phyloP scores from a whole-genome alignment of 2,113 vertebrate genomes.

The Bettongia penicillata region DNA sequence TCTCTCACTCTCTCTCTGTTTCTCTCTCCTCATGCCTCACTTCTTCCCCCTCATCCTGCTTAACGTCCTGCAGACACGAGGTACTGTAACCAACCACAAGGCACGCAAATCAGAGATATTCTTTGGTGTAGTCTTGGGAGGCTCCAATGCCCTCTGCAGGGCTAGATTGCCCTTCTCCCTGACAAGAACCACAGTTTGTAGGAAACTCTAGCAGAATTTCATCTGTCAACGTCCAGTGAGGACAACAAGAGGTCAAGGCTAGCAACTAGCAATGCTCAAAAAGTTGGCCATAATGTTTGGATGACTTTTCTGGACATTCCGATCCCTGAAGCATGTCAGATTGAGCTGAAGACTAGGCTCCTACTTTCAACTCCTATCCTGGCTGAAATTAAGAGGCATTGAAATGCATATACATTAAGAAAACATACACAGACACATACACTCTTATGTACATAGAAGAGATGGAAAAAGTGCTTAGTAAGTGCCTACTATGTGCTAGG shows the following conservation, averaged over 20 bases:
- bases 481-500: neutral
- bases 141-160: neutral
- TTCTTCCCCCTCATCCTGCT: neutral
- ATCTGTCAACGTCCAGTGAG: conserved; percentile 40
- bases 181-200: conserved; percentile 19
- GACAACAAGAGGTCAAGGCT: neutral
- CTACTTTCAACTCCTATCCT: neutral
- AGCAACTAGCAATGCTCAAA: conserved; percentile 25
- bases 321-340: neutral
- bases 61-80: neutral
- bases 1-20: neutral
- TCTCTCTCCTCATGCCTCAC: neutral
- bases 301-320: conserved; percentile 27
- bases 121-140: conserved; percentile 14
- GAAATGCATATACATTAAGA: neutral
- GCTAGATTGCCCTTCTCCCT: neutral
- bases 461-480: neutral
- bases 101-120: conserved; percentile 51
- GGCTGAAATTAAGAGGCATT: neutral
- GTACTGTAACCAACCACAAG: neutral
- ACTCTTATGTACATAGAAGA: neutral
- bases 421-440: neutral
- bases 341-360: neutral
- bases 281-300: conserved; percentile 30
- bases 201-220: conserved; percentile 27